Evolutionary conservation across 1,140 invertebrate genomes (phyloP), one percentile per base, ranked within the genome.

Genomic region (Zeugodacus cucurbitae): DNA sequence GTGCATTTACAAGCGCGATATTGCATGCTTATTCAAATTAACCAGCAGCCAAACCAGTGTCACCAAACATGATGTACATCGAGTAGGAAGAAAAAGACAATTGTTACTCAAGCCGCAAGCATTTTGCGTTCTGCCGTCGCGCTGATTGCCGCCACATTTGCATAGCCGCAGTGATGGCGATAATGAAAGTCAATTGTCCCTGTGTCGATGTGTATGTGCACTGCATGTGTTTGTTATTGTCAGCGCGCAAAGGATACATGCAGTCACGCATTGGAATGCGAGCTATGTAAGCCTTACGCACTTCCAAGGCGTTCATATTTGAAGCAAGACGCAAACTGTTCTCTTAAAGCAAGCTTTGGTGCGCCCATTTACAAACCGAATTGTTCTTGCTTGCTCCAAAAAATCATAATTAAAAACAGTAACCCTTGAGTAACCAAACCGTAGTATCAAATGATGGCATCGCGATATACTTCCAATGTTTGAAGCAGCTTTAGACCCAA

Each of bases 21-120:
- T 88, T 64, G 88, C 88, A 88, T 88, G 88, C 78, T 88, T 88
- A 88, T 88, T 88, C 88, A 88, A 88, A 88, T 88, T 88, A 88
- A 88, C 82, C 88, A 78, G 34, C 85, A 64, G 88, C 85, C 88
- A 82, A 82, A 48, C 20, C 26, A 48, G 74, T 82, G 74, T 82
- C 74, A 48, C 41, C 74, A 48, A 82, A 82, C 74, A 82, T n/a
- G 41, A 26, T 82, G 74, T 41, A 37, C 6, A 74, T 17, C 32
- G 41, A n/a, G 67, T 22, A 37, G 20, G 67, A 74, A 41, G 67
- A 34, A 37, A 7, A 22, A 32, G 67, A 34, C 67, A 82, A 44
- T 48, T 22, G n/a, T 4, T 82, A 41, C 8, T 26, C 2, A 48
- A 29, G 74, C 44, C n/a, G 37, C n/a, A 82, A 41, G 74, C 74